Percentiles rank a stretch among this genome's conserved stretches.
phyloP scores from a whole-genome alignment of 2,888 invertebrate species.

The Lithosia quadra region DNA sequence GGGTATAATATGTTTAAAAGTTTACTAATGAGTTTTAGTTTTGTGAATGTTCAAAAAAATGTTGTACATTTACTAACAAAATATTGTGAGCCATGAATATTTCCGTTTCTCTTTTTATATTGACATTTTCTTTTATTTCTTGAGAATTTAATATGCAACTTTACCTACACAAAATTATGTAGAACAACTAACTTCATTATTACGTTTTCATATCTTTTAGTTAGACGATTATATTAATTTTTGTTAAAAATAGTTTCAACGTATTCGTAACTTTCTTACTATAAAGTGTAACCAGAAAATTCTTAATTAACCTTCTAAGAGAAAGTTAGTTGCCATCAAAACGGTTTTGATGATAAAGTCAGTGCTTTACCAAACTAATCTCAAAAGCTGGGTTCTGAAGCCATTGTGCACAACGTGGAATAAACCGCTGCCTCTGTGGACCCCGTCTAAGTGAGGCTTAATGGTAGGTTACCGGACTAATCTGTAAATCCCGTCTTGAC shows the following conservation, averaged over 20 bases:
- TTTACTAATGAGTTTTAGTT: slow-evolving; percentile 33
- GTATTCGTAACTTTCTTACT: neutral
- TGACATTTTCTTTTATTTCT: neutral
- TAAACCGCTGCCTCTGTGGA: slow-evolving; percentile 47
- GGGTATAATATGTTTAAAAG: slow-evolving; percentile 49
- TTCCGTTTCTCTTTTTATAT: neutral
- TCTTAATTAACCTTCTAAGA: slow-evolving; percentile 23
- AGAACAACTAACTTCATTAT: neutral
- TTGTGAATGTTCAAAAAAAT: neutral
- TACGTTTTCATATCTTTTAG: neutral
- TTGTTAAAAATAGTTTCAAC: neutral
- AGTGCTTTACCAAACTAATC: slow-evolving; percentile 47
- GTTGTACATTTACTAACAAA: neutral
- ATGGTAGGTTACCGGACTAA: slow-evolving; percentile 55
- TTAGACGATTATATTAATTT: neutral
- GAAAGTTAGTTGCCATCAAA: slow-evolving; percentile 30
- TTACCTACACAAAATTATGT: no score
- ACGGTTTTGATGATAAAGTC: slow-evolving; percentile 47
- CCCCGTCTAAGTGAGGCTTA: slow-evolving; percentile 53
- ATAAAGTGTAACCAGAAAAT: neutral
- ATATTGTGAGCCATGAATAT: neutral
- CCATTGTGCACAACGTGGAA: slow-evolving; percentile 52
- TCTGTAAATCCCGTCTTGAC: slow-evolving; percentile 56
- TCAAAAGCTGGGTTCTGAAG: slow-evolving; percentile 45
- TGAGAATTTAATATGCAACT: neutral